Evolutionary conservation across 2,113 vertebrate genomes (phyloP), one percentile per base, ranked within the genome.

Genomic region (Cinclus mexicanus): DNA sequence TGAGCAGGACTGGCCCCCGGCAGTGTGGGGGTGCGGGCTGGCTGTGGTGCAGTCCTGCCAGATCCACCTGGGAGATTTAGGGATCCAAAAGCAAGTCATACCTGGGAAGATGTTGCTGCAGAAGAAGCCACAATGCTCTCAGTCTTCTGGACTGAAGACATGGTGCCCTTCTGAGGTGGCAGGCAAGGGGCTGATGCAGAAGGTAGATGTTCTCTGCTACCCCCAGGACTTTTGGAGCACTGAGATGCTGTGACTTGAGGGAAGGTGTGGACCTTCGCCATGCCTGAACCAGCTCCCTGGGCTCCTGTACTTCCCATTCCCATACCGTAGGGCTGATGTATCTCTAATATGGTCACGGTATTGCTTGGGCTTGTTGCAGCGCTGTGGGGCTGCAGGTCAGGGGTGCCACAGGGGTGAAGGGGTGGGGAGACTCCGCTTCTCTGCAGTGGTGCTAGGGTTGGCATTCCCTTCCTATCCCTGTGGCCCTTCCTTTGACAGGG

Each of bases 401-500:
- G 39, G 23, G 9, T 68, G 46, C 53, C 46, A 33, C 11, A 44
- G 37, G 33, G 37, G 18, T 0, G 1, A 23, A 53, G 70, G 14
- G 29, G 4, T 35, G n/a, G 49, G 0, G 1, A 31, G 14, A 23
- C 6, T 61, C 14, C 47, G 41, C 29, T 53, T 41, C 52, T 52
- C n/a, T 12, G 7, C 42, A 56, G 68, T 55, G 39, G 28, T 78
- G 28, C 63, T 6, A 0, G n/a, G 14, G 31, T 61, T 0, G 0
- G 84, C 18, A 11, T 80, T 77, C 63, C 50, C 84, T 37, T 87
- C 47, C 69, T 89, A 31, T 82, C 18, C 39, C 24, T 79, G 80
- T 80, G 87, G 41, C 65, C 86, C 84, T 89, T 87, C 21, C 6
- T 85, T 67, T 28, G 44, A 21, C 98, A 99, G 99, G 98, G 99